Evolutionary conservation across 2,113 vertebrate genomes (phyloP).

Genomic region (Myanophis thanlyinensis): DNA sequence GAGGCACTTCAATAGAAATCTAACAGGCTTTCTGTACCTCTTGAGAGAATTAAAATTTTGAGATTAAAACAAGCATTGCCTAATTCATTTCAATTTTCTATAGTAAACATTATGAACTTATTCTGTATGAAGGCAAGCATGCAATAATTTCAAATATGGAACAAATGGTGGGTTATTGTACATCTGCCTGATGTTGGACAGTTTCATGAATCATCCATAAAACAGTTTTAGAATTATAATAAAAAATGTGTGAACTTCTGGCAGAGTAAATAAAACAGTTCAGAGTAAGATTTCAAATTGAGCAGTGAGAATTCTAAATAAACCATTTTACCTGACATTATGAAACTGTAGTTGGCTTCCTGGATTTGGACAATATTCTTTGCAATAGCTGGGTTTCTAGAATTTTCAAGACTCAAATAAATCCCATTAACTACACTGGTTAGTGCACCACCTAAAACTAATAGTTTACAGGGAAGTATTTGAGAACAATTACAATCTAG

Average conservation of each 20-base stretch:
- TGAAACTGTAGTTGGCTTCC: background rate
- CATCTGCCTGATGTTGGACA: background rate
- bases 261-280: background rate
- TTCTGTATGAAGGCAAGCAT: background rate
- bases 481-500: background rate
- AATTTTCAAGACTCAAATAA: background rate
- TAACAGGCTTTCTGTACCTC: background rate
- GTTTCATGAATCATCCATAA: background rate
- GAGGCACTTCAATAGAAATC: background rate
- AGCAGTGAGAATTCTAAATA: background rate
- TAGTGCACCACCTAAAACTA: background rate
- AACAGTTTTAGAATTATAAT: background rate
- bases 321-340: background rate
- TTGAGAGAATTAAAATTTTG: background rate
- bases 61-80: background rate
- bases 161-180: background rate
- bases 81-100: background rate
- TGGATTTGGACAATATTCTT: background rate
- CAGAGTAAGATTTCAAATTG: background rate
- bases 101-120: background rate
- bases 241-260: background rate
- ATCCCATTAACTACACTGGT: background rate
- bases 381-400: background rate
- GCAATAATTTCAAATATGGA: background rate
- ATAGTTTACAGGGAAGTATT: background rate